Base-by-base conservation (phyloP, 2,113 vertebrate genomes). In the Clarias batrachus region DNA sequence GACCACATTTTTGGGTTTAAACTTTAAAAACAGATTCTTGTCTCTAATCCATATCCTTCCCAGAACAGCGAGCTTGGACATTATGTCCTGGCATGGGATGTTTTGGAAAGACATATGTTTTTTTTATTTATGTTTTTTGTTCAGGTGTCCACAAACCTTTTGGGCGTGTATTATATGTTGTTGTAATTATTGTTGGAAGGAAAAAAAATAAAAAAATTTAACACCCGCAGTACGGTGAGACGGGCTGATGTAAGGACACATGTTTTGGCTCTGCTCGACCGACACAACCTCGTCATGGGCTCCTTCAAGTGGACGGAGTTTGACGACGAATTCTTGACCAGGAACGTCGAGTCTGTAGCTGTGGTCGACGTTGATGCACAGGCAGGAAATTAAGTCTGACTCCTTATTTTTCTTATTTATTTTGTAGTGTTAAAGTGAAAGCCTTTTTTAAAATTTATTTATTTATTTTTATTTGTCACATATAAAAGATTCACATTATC, bases 291-390 rank as follows among this genome's bases (percentile, higher is more conserved):
- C 0, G 91, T 98, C 4, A 98, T 98, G 91, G 97, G 97, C 7
- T 96, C 97, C 90, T 98, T 96, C 93, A 96, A 92, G 10, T 99
- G 98, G 98, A 95, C 92, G 0, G 97, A 99, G 65, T 99, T 99
- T 87, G 98, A 99, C 60, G 96, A 99, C 0, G 78, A 93, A 57
- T 99, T 99, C 91, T 95, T 99, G 25, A 87, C 84, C 71, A 96
- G 92, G 89, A 94, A 99, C 0, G 96, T 99, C 57, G 92, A 96
- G 52, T 97, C 96, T 0, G 95, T 99, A 74, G 91, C 96, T 0
- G 89, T 99, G 56, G 96, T 96, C 87, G 98, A 99, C 92, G 93
- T 95, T 0, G 96, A 96, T 7, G 33, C 25, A n/a, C 62, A 56
- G 6, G 21, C 91, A 94, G 87, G 94, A 96, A 93, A 94, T 91